Percentiles rank a stretch among this genome's conserved stretches.
phyloP scores from a whole-genome alignment of 2,113 vertebrate genomes.

The Tetrax tetrax region DNA sequence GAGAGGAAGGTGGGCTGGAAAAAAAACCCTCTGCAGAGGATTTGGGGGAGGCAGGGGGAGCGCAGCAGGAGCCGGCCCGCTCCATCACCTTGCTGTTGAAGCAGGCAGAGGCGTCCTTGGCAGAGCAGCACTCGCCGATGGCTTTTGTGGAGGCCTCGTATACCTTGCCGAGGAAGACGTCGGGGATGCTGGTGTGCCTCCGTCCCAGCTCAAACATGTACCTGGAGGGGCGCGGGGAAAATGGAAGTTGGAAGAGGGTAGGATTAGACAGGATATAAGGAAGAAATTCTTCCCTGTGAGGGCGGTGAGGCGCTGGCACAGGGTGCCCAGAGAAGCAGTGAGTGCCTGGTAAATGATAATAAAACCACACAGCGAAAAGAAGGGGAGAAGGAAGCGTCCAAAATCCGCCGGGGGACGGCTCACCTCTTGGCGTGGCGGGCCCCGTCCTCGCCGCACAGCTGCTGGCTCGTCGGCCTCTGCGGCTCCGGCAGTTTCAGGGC shows the following conservation, averaged over 20 bases:
- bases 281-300: too few relatives aligned
- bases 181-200: conserved; percentile 57
- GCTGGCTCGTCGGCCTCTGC: background rate
- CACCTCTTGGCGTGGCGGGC: background rate
- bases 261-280: too few relatives aligned
- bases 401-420: background rate
- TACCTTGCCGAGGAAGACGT: conserved; percentile 59
- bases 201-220: conserved; percentile 64
- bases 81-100: conserved; percentile 48
- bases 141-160: background rate
- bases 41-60: background rate
- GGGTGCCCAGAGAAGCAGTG: too few relatives aligned
- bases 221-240: background rate
- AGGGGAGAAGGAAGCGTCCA: too few relatives aligned
- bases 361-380: fast-evolving
- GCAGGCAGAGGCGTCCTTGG: conserved; percentile 26
- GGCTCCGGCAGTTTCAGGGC: background rate
- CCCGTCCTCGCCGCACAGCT: background rate
- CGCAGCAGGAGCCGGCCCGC: fast-evolving
- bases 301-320: too few relatives aligned
- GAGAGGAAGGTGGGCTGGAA: background rate
- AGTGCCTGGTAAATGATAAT: too few relatives aligned
- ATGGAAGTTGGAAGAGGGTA: too few relatives aligned
- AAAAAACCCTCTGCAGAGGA: background rate
- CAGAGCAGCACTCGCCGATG: conserved; percentile 52